Percentiles rank a stretch among this genome's conserved stretches.
These are phyloP conservation scores for Phalloptychus januarius DNA, from an alignment of 2,797 vertebrate species.

Conservation along the genomic window DNA sequence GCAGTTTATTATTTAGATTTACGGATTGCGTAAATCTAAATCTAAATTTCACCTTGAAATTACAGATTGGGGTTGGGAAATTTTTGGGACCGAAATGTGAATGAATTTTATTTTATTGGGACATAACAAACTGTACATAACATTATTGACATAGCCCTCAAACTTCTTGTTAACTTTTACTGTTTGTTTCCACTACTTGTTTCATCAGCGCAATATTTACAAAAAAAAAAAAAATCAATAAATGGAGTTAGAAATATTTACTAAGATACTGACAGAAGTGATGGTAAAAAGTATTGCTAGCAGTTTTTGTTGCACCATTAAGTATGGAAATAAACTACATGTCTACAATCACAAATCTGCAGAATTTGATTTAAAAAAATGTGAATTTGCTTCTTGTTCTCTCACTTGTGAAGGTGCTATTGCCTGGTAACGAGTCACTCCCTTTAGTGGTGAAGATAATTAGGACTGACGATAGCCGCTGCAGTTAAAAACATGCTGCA, in stretches of 20 bases:
- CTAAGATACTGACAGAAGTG: no score
- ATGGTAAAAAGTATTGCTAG: no score
- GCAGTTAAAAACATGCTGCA: neutral
- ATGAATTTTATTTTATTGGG: neutral
- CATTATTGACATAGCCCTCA: neutral
- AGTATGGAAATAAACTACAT: neutral
- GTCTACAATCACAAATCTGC: neutral
- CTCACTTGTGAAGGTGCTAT: neutral
- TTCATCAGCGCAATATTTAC: neutral
- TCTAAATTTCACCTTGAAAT: no score
- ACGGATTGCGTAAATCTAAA: no score
- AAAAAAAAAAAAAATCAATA: neutral
- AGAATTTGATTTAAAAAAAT: neutral
- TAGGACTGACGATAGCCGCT: neutral
- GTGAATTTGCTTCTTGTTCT: neutral
- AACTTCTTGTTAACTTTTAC: neutral
- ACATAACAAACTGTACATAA: neutral
- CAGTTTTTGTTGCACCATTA: no score
- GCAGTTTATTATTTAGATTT: neutral
- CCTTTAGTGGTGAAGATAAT: neutral
- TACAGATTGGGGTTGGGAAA: no score
- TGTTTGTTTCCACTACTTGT: neutral
- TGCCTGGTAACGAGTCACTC: neutral
- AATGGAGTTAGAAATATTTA: neutral
- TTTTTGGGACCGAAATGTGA: neutral